These are phyloP conservation scores for Polydrusus pterygomalis DNA, from an alignment of 2,888 invertebrate genomes.

Conservation along the genomic window DNA sequence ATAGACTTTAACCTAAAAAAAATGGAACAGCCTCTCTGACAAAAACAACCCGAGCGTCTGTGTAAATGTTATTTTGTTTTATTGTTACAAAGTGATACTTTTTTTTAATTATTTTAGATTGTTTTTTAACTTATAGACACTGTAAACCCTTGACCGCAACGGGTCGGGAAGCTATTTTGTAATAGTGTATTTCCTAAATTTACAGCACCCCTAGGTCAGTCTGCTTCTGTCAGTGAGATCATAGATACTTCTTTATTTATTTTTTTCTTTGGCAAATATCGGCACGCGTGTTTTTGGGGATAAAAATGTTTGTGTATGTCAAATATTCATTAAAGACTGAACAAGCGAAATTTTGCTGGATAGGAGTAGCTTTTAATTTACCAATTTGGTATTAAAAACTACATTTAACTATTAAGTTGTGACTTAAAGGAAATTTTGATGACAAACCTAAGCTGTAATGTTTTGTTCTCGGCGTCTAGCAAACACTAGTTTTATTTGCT, in stretches of 20 bases:
- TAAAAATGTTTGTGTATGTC: constrained; percentile 7
- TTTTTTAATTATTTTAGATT: constrained; percentile 67
- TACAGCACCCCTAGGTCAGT: constrained; percentile 55
- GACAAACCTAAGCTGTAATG: too few relatives aligned
- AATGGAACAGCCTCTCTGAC: constrained; percentile 4
- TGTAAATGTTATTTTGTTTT: constrained; percentile 70
- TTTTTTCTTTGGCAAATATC: constrained; percentile 26
- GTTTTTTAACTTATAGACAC: constrained; percentile 67
- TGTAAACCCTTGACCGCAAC: constrained; percentile 35
- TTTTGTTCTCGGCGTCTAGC: too few relatives aligned
- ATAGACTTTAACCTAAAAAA: not conserved
- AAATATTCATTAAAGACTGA: not conserved
- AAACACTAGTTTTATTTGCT: too few relatives aligned
- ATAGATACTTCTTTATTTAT: constrained; percentile 33
- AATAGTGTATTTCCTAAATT: constrained; percentile 59
- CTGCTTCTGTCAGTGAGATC: constrained; percentile 69
- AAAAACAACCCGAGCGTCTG: constrained; percentile 61
- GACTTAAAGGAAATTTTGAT: too few relatives aligned
- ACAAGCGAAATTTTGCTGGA: not conserved
- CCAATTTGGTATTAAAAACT: too few relatives aligned
- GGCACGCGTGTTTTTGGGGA: constrained; percentile 12
- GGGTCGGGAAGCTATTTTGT: constrained; percentile 61
- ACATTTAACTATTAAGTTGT: too few relatives aligned
- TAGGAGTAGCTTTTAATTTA: too few relatives aligned
- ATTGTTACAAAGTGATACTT: constrained; percentile 71